These are phyloP conservation scores for Ichneumoninae sp. DNA, from an alignment of 2,888 invertebrate species.

Conservation along the genomic window DNA sequence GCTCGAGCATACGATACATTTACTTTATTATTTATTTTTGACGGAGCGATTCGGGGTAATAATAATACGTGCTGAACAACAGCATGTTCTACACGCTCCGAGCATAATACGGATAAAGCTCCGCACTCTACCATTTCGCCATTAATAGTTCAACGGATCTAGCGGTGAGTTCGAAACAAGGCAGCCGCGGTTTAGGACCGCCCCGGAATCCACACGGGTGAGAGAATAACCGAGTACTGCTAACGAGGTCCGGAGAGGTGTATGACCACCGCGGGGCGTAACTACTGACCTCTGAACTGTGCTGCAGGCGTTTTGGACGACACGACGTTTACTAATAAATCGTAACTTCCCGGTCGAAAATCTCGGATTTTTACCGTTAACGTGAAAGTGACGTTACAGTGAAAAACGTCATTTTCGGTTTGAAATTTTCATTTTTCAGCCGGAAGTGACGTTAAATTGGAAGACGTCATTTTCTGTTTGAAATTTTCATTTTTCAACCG, in stretches of 20 bases:
- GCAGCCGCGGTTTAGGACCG: not conserved
- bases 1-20: not conserved
- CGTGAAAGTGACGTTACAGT: too few species aligned
- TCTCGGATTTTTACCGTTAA: not conserved
- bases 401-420: too few species aligned
- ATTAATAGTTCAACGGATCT: constrained; percentile 39
- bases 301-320: constrained; percentile 13
- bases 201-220: constrained; percentile 15
- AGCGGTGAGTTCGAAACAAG: constrained; percentile 27
- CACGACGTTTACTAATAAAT: not conserved
- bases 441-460: not conserved
- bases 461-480: not conserved
- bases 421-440: too few species aligned
- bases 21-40: not conserved
- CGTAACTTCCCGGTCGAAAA: not conserved
- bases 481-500: too few species aligned
- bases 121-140: constrained; percentile 15
- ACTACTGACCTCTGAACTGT: constrained; percentile 11
- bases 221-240: constrained; percentile 37
- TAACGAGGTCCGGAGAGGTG: constrained; percentile 30
- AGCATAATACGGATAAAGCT: not conserved
- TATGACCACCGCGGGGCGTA: constrained; percentile 30
- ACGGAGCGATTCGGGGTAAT: not conserved
- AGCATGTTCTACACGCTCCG: not conserved
- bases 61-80: not conserved